Conservation (phyloP, 2,797 vertebrate species). For the Rhinella marina region DNA sequence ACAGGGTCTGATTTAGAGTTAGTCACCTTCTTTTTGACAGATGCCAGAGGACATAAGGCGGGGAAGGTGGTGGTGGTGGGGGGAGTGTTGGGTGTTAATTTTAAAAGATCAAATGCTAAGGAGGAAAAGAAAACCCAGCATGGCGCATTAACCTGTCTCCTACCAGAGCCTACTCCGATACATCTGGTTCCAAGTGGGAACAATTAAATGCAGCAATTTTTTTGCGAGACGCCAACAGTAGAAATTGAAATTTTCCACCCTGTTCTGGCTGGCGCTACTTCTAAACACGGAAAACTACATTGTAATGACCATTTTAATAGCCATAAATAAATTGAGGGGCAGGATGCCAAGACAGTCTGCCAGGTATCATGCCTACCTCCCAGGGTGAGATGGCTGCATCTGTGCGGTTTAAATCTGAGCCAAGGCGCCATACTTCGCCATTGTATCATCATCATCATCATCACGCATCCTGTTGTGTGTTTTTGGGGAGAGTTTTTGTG, state of each 20-base stretch:
- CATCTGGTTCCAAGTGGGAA: slow-evolving; percentile 7
- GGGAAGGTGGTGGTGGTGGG: neutral
- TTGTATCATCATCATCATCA: neutral
- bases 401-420: neutral
- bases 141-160: slow-evolving; percentile 35
- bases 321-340: slow-evolving; percentile 36
- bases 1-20: slow-evolving; percentile 27
- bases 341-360: neutral
- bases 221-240: neutral
- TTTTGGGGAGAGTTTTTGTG: slow-evolving; percentile 9
- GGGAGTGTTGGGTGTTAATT: slow-evolving; percentile 5
- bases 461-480: neutral
- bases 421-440: neutral
- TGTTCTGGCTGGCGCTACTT: slow-evolving; percentile 22
- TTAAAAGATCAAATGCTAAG: slow-evolving; percentile 42
- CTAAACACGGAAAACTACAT: slow-evolving; percentile 8
- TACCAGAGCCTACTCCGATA: neutral
- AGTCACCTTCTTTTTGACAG: slow-evolving; percentile 31
- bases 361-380: slow-evolving; percentile 36
- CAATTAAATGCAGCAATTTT: slow-evolving; percentile 19
- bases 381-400: slow-evolving; percentile 6
- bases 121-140: slow-evolving; percentile 27
- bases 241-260: slow-evolving; percentile 23
- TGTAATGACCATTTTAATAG: slow-evolving; percentile 20
- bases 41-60: slow-evolving; percentile 21